Evolutionary conservation across 23 tunicate genomes (phyloP), one percentile per base, ranked within the genome.

Genomic region (Styela clava): DNA sequence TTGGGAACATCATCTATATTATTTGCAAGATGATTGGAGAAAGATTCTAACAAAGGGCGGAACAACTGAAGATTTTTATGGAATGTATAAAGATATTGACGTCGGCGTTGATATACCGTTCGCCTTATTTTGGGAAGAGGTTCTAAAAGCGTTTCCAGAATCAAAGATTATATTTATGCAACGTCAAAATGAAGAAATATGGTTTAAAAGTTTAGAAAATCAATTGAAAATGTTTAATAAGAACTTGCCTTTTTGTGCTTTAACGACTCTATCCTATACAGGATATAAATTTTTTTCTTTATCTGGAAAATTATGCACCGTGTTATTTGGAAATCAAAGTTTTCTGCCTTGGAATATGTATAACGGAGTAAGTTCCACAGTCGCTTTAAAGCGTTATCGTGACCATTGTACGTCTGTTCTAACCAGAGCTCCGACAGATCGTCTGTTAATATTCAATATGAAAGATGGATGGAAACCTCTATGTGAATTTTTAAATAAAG

Each of bases 211-310:
- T 67, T 27, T 67, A 16, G 22, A 67, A 67, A 67, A 67, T 1
- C 71, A 67, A 19, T 18, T 29, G 19, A 24, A 67, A 18, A 67
- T 22, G 71, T 67, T 22, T 67, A 19, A 22, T 29, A 22, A 29
- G 16, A 67, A 67, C 24, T 29, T 19, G 31, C 19, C 0, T 18
- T 67, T 18, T 67, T 29, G 22, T 16, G 31, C 31, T 67, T 0
- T 1, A 18, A 18, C 31, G 16, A 24, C 31, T 16, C 22, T 67
- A 0, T 67, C 71, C 16, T 67, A 67, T 24, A 1, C 71, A 0
- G 71, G 71, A 25, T 67, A 67, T 22, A 67, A 22, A 67, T 67
- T 67, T 29, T 67, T 67, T 67, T 67, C 71, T 24, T 18, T 44
- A 44, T 44, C 12, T 44, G 56, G 56, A 44, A 12, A 44, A 44